Evolutionary conservation across 2,888 invertebrate species (phyloP), one percentile per base, ranked within the genome.

Genomic region (Calliopum simillimum): DNA sequence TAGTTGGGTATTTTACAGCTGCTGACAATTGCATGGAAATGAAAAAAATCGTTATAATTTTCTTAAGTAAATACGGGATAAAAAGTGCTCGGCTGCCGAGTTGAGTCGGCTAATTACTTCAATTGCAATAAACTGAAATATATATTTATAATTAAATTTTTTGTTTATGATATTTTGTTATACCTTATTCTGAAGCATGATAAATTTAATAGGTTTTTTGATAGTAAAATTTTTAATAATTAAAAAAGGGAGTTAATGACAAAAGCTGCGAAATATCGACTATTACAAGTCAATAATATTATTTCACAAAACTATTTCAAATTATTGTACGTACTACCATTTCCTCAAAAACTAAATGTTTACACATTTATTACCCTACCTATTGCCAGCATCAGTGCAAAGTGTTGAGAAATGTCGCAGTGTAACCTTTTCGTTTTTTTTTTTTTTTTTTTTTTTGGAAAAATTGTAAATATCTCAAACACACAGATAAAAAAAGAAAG

Each of bases 401-500:
- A 33, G 33, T 33, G 33, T 33, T 53, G 16, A 23, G 12, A 25
- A 12, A 56, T 14, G 56, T 25, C 56, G n/a, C 16, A 43, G 23
- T 46, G 51, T 19, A 51, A 64, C 64, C 64, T 41, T 53, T n/a
- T n/a, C n/a, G n/a, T n/a, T n/a, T n/a, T n/a, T n/a, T n/a, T n/a
- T n/a, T n/a, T n/a, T 63, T 63, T n/a, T 33, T 51, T 43, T 14
- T 16, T 19, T 51, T 47, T n/a, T 46, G 46, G 23, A 43, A 8
- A 23, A 44, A 61, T 16, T 14, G 33, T 33, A 33, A 33, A 33
- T 33, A 33, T 33, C 33, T 33, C 33, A 33, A 33, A 33, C 8
- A 33, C 33, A 23, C 43, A 59, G 23, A 59, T 14, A 71, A 70
- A 71, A 70, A n/a, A n/a, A n/a, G n/a, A n/a, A 71, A 69, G 68